Base-by-base conservation (phyloP, 2,113 vertebrate species). In the Callocephalon fimbriatum region DNA sequence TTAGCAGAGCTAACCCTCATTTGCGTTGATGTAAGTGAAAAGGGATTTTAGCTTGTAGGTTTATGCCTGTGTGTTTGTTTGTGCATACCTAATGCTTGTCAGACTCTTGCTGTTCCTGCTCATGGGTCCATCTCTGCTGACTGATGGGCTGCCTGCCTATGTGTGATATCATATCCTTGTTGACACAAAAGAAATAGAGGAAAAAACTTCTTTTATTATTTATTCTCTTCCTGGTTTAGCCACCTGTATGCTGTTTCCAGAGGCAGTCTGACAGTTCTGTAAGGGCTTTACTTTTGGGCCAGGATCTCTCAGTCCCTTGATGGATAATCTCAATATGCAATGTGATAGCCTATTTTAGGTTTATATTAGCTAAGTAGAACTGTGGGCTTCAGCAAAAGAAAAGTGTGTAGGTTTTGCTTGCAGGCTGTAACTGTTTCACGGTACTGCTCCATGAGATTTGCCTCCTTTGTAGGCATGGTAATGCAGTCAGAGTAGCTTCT, bases 301-400 rank as follows among this genome's bases (percentile, higher is more conserved):
- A 1, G 47, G 38, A 31, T 1, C 45, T 61, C 58, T 83, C 47
- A 9, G 32, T 50, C 31, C 21, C 63, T 12, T 96, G 95, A 94
- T 93, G 68, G 94, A 92, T 93, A 88, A 88, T 88, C 38, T 84
- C 56, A 18, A 72, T 29, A 93, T 88, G 59, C 75, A 78, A 68
- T 77, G 68, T 88, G 95, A 93, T 93, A 72, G 88, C 63, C 47
- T 56, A 1, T 29, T 93, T 82, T 44, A 92, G 79, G 42, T 15
- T 32, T 81, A 61, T 92, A 19, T 73, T 86, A 88, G 68, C 54
- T 67, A 29, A 83, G 75, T 16, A 48, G 63, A 80, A 48, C 68
- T 54, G 68, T 44, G 58, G 63, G 32, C 67, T 88, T 77, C 75
- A 88, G 92, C 59, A 86, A 26, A 79, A 93, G 51, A 14, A 67